These are phyloP conservation scores for Esox masquinongy DNA, from an alignment of 2,797 vertebrate genomes.

Conservation along the genomic window DNA sequence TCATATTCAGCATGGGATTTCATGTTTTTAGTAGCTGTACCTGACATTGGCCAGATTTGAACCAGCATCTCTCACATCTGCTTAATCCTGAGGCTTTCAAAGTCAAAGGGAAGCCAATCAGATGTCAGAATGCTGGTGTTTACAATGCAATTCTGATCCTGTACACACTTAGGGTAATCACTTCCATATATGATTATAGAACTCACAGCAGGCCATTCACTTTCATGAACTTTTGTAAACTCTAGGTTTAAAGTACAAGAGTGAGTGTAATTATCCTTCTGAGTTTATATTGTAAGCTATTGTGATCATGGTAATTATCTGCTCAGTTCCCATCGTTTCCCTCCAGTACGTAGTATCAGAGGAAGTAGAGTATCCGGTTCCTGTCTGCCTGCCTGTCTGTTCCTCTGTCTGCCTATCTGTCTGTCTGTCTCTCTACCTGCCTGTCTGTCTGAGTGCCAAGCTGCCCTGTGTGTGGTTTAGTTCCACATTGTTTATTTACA, in stretches of 20 bases:
- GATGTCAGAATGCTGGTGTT: neutral
- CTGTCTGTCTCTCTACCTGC: conserved; percentile 13
- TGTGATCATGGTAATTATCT: conserved; percentile 50
- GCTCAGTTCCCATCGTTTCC: conserved; percentile 42
- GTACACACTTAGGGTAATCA: neutral
- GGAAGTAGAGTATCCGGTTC: conserved; percentile 49
- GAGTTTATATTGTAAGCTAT: conserved; percentile 49
- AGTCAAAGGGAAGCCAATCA: neutral
- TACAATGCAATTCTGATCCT: neutral
- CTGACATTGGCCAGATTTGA: neutral
- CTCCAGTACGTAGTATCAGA: conserved; percentile 4
- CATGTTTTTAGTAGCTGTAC: neutral
- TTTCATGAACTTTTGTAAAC: neutral
- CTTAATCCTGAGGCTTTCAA: neutral
- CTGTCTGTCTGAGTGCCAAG: neutral
- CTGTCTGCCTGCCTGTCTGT: conserved; percentile 6
- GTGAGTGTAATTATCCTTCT: conserved; percentile 29
- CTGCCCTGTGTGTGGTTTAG: conserved; percentile 19
- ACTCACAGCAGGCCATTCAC: neutral
- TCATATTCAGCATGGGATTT: neutral
- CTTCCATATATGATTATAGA: neutral
- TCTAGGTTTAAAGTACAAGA: neutral
- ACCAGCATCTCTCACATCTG: neutral
- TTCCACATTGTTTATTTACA: conserved; percentile 54
- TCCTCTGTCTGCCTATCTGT: neutral